A percentile compares a stretch with the other conserved stretches of the same genome.
Conservation (phyloP, 2,113 vertebrate genomes). For the Xyliphius kryptos region DNA sequence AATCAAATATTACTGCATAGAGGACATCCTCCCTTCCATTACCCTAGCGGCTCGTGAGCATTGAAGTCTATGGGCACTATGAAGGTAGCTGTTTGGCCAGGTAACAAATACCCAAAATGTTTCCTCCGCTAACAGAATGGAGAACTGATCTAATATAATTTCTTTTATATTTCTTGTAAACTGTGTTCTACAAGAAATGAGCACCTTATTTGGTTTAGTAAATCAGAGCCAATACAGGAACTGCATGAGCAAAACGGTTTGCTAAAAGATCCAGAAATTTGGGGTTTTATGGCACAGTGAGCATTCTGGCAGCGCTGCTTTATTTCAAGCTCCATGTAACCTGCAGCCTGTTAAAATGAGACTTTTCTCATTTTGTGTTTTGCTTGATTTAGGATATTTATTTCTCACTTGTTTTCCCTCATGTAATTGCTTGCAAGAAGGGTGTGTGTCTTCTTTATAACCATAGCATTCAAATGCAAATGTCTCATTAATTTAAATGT, state of each 20-base stretch:
- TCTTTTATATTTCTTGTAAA: not conserved
- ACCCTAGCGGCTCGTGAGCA: no score
- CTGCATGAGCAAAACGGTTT: not conserved
- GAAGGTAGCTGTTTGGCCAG: no score
- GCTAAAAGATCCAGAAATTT: conserved; percentile 2
- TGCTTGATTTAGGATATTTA: conserved; percentile 9
- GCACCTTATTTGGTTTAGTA: not conserved
- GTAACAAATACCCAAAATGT: no score
- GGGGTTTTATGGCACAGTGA: conserved; percentile 11
- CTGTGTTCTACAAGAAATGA: not conserved
- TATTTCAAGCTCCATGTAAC: conserved; percentile 52
- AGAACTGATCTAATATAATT: not conserved
- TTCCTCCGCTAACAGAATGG: no score
- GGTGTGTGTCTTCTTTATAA: not conserved
- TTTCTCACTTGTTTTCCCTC: conserved; percentile 11
- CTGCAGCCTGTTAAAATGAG: conserved; percentile 30
- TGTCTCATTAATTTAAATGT: not conserved
- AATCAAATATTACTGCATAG: no score
- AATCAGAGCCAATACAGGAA: not conserved
- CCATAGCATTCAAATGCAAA: not conserved
- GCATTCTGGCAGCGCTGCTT: conserved; percentile 21
- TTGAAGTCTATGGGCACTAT: no score
- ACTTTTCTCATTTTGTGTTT: conserved; percentile 12
- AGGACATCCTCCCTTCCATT: no score
- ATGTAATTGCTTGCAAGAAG: not conserved